Percentiles rank a stretch among this genome's conserved stretches.
phyloP scores from a whole-genome alignment of 2,888 invertebrate genomes.

The Eilema depressum region DNA sequence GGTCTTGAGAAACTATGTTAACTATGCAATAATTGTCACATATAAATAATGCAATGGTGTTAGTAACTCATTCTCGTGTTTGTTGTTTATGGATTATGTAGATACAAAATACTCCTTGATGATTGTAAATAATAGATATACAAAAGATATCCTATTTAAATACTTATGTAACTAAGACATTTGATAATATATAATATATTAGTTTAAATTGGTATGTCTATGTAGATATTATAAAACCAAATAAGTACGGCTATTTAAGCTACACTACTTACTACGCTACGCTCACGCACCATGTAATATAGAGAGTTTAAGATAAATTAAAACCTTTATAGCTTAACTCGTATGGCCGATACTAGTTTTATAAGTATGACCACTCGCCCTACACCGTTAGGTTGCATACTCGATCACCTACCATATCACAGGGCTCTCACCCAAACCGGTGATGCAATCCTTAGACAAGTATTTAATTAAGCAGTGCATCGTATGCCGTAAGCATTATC shows the following conservation, averaged over 20 bases:
- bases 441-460: constrained; percentile 50
- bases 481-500: constrained; percentile 47
- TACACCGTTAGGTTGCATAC: constrained; percentile 44
- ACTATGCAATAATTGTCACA: background rate
- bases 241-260: background rate
- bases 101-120: background rate
- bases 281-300: constrained; percentile 6
- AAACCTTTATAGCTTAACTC: constrained; percentile 27
- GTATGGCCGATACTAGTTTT: constrained; percentile 16
- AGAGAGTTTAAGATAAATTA: constrained; percentile 23
- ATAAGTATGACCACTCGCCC: constrained; percentile 24
- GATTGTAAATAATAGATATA: too few relatives aligned
- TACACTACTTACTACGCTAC: constrained; percentile 2
- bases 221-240: background rate
- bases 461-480: constrained; percentile 51
- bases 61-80: background rate
- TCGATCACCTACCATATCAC: constrained; percentile 37
- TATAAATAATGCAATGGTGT: background rate
- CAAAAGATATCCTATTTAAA: too few relatives aligned
- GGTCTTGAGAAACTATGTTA: too few relatives aligned
- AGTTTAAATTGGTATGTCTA: too few relatives aligned
- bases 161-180: too few relatives aligned
- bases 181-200: too few relatives aligned
- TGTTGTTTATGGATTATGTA: background rate
- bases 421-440: constrained; percentile 40